These are phyloP conservation scores for Cataglyphis rosenhaueri DNA, from an alignment of 2,888 invertebrate genomes.

Conservation along the genomic window DNA sequence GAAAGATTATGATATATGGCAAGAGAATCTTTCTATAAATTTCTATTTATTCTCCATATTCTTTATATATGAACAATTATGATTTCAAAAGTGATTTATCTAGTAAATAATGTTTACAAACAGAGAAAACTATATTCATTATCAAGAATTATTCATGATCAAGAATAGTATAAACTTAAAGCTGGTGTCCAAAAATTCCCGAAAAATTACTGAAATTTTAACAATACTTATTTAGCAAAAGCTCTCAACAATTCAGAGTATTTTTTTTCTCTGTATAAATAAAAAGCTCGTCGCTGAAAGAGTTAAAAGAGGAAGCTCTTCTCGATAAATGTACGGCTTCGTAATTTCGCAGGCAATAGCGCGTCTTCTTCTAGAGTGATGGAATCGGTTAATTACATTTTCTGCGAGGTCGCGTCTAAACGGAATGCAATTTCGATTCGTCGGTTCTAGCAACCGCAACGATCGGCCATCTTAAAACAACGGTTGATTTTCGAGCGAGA, in stretches of 20 bases:
- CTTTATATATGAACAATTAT: not conserved
- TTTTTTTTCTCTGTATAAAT: not conserved
- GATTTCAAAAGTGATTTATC: not conserved
- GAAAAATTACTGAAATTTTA: not conserved
- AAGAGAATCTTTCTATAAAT: conserved; percentile 13
- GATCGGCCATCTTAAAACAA: conserved; percentile 45
- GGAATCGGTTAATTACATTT: conserved; percentile 73
- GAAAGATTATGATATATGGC: not conserved
- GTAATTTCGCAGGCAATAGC: conserved; percentile 47
- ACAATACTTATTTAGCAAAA: not conserved
- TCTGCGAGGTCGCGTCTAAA: conserved; percentile 65
- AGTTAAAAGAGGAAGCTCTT: conserved; percentile 12
- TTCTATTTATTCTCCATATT: not conserved
- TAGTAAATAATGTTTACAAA: conserved; percentile 4
- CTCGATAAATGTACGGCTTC: conserved; percentile 31
- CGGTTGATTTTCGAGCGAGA: conserved; percentile 34
- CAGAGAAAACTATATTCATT: not conserved
- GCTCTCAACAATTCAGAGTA: not conserved
- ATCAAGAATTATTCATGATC: not conserved
- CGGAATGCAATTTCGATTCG: conserved; percentile 73
- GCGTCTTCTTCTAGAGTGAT: conserved; percentile 54
- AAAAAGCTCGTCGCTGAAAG: conserved; percentile 13
- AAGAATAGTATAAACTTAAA: not conserved
- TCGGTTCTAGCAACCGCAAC: conserved; percentile 46
- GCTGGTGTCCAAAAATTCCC: not conserved